phyloP scores from a whole-genome alignment of 2,888 invertebrate genomes.

The Tenthredo scrophulariae region DNA sequence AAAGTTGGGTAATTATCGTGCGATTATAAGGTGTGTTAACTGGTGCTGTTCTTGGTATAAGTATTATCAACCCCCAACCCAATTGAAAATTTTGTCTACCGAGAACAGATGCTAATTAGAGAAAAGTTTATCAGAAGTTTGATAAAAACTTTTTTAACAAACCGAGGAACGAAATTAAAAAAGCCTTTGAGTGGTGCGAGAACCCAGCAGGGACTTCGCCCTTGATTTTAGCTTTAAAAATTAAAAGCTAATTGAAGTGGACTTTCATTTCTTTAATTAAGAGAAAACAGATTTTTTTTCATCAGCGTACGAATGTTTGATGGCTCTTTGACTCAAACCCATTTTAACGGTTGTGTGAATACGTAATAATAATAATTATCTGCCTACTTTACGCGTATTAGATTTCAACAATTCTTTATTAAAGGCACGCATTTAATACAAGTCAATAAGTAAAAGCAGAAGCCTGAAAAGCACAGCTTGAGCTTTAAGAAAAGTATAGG shows the following conservation, averaged over 20 bases:
- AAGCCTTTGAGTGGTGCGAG: constrained; percentile 36
- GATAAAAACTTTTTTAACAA: constrained; percentile 42
- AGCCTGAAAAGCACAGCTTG: neutral
- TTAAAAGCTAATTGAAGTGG: constrained; percentile 47
- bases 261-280: constrained; percentile 47
- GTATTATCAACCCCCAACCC: constrained; percentile 9
- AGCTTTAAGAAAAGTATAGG: neutral
- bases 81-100: constrained; percentile 39
- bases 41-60: constrained; percentile 9
- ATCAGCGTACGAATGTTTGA: neutral
- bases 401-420: constrained; percentile 6
- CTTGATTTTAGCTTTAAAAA: constrained; percentile 36
- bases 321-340: neutral
- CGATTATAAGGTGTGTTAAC: constrained; percentile 30
- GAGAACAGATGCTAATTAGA: constrained; percentile 44
- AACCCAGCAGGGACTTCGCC: constrained; percentile 38
- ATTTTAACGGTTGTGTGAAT: neutral
- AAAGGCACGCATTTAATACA: neutral
- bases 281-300: constrained; percentile 36
- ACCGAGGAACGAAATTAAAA: constrained; percentile 42
- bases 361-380: neutral
- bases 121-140: constrained; percentile 33
- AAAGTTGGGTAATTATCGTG: constrained; percentile 20
- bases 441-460: neutral
- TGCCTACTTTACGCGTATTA: neutral